Percentiles rank a stretch among this genome's conserved stretches.
Conservation (phyloP, 2,797 vertebrate species). For the Linurgus olivaceus region DNA sequence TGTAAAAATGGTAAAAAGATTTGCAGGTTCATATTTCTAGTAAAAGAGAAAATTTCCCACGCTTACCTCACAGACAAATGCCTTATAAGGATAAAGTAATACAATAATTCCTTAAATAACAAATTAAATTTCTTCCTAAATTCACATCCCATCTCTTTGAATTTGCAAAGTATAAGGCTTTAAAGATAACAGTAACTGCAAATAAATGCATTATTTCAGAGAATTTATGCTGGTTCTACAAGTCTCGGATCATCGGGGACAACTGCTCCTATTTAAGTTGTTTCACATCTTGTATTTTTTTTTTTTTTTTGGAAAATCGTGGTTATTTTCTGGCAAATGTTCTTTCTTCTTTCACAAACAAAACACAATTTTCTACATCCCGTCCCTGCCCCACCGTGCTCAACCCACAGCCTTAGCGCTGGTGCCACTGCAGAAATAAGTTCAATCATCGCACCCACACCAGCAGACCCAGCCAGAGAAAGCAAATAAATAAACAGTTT, state of each 20-base stretch:
- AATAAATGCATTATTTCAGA: neutral
- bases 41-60: neutral
- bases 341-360: neutral
- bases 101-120: neutral
- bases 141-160: neutral
- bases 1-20: neutral
- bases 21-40: neutral
- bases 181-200: neutral
- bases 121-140: neutral
- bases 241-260: neutral
- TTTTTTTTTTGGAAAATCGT: neutral
- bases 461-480: neutral
- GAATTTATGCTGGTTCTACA: neutral
- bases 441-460: neutral
- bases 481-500: neutral
- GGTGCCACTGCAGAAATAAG: neutral
- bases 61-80: neutral
- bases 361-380: neutral
- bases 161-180: neutral
- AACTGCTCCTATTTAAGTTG: neutral
- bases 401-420: neutral
- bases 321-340: neutral
- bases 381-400: neutral
- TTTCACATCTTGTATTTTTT: neutral
- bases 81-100: neutral